Conservation (phyloP, 2,888 invertebrate species). For the Ophion costatus region DNA sequence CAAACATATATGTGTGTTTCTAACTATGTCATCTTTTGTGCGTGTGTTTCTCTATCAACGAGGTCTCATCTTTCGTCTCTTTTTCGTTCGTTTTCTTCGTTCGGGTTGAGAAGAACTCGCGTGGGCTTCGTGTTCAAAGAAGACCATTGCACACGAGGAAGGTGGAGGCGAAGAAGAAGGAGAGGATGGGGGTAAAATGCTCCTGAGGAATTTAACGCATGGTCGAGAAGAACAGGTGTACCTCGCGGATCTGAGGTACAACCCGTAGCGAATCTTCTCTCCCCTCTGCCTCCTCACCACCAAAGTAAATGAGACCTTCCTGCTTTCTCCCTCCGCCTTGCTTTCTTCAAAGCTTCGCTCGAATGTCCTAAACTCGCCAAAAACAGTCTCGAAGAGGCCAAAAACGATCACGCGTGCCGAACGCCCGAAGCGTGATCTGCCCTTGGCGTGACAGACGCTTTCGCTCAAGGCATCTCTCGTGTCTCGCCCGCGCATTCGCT, state of each 20-base stretch:
- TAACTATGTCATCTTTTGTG: conserved; percentile 1
- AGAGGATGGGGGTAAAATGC: conserved; percentile 30
- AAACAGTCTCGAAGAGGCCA: background rate
- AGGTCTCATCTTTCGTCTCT: conserved; percentile 10
- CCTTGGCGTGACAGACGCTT: conserved; percentile 56
- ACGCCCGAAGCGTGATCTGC: conserved; percentile 50
- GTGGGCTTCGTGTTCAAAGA: conserved; percentile 15
- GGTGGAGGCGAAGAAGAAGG: conserved; percentile 3
- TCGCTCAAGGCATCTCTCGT: conserved; percentile 23
- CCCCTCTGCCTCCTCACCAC: conserved; percentile 6
- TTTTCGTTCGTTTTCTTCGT: conserved; percentile 7
- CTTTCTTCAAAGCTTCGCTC: conserved; percentile 21
- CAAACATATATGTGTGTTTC: background rate
- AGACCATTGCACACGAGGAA: background rate
- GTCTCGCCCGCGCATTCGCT: background rate
- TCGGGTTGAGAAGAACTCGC: background rate
- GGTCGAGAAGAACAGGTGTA: conserved; percentile 58
- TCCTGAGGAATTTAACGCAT: conserved; percentile 66
- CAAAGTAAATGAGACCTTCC: conserved; percentile 63
- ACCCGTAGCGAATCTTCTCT: conserved; percentile 20
- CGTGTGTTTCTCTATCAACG: background rate
- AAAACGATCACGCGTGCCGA: conserved; percentile 16
- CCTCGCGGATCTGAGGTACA: conserved; percentile 38
- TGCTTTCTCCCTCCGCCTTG: background rate
- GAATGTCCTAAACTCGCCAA: conserved; percentile 36